Base-by-base conservation (phyloP, 2,113 vertebrate genomes). In the Cyprinodon tularosa region DNA sequence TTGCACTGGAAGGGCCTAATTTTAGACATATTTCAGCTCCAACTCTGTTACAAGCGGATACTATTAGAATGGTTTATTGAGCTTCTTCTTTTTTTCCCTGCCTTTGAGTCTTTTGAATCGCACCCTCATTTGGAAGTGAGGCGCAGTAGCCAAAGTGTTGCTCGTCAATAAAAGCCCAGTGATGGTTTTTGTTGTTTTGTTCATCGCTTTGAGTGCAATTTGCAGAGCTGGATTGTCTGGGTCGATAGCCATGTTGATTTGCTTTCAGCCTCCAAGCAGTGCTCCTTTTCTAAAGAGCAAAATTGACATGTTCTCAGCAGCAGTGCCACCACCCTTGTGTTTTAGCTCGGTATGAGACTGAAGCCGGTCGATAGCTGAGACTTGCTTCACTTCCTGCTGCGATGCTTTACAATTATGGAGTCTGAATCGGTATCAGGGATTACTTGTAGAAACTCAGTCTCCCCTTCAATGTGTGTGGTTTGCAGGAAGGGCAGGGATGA, bases 271-370 rank as follows among this genome's bases (percentile, higher is more conserved):
- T 87, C 87, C 84, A 74, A 89, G 81, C 84, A 71, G 85, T 81
- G 86, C 70, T 86, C 81, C 84, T 86, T 93, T 91, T 93, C 86
- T 89, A 92, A 93, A 93, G 92, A 93, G 91, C 91, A 91, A 81
- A 89, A 93, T 92, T 89, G 91, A 93, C 90, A 83, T 88, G 86
- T 89, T 89, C 90, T 83, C 88, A 87, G 90, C 86, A 12, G 88
- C 82, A 61, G 74, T 80, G 81, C 87, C 89, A 85, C 88, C 86
- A 86, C 85, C 88, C 83, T 84, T 71, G 84, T 87, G 80, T 89
- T 88, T 88, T 80, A 83, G 86, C 87, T 73, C 86, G 71, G 82
- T 83, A 77, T 83, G 88, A 84, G 76, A 76, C 85, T 37, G 75
- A 70, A 22, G 76, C 59, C 63, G 60, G 78, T 92, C 92, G 86